phyloP scores from a whole-genome alignment of 2,888 invertebrate genomes.

The Anoplius nigerrimus region DNA sequence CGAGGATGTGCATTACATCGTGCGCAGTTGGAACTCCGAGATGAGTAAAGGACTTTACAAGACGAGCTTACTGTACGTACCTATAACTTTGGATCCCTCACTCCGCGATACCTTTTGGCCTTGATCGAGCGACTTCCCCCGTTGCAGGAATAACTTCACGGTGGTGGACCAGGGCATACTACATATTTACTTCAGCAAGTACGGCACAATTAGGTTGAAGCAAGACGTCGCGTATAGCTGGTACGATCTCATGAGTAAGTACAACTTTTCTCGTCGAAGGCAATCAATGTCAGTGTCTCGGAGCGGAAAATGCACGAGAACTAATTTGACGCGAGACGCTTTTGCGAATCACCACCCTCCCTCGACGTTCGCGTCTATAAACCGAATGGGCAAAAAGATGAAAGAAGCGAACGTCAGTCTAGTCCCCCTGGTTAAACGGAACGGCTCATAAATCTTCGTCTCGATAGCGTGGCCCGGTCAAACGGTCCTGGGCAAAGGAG shows the following conservation, averaged over 20 bases:
- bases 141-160: slow-evolving; percentile 50
- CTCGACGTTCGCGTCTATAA: not conserved
- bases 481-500: not conserved
- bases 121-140: not conserved
- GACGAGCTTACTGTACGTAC: slow-evolving; percentile 51
- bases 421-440: not conserved
- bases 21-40: slow-evolving; percentile 33
- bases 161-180: slow-evolving; percentile 60
- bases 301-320: too few species aligned
- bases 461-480: not conserved
- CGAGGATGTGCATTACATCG: slow-evolving; percentile 55
- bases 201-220: slow-evolving; percentile 61
- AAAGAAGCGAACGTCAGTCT: not conserved
- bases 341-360: too few species aligned
- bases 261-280: not conserved
- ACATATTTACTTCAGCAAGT: slow-evolving; percentile 66
- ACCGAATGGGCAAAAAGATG: too few species aligned
- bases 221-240: slow-evolving; percentile 68
- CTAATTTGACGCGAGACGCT: too few species aligned
- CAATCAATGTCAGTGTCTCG: too few species aligned
- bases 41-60: slow-evolving; percentile 35
- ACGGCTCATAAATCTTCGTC: slow-evolving; percentile 8
- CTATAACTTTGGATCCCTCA: not conserved
- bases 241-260: slow-evolving; percentile 73
- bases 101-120: not conserved